Evolutionary conservation across 2,113 vertebrate species (phyloP).

Genomic region (Notarius lentiginosus): DNA sequence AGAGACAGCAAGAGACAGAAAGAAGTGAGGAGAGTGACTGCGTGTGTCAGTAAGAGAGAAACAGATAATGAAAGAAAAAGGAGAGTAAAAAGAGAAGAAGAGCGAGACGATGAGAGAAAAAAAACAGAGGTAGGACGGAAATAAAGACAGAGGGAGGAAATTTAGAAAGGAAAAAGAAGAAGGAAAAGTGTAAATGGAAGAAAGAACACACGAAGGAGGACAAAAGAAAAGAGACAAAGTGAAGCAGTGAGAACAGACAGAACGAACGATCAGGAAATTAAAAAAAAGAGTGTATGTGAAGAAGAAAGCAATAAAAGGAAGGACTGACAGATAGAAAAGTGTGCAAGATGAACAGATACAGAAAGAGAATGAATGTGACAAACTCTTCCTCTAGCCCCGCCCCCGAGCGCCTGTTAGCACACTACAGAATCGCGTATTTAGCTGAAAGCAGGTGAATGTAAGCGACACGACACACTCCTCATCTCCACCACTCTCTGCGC

Average conservation of each 20-base stretch:
- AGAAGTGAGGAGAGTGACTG: neutral
- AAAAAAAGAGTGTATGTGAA: neutral
- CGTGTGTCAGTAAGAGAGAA: too few species aligned
- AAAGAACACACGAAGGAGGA: neutral
- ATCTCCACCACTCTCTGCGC: neutral
- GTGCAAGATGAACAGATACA: neutral
- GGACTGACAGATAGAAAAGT: neutral
- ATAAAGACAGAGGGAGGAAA: neutral
- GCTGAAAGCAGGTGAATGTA: neutral
- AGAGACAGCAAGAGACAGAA: neutral
- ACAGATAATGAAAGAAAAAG: neutral
- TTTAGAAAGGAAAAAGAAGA: neutral
- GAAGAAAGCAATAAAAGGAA: neutral
- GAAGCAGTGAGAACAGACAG: neutral
- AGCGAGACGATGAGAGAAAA: neutral
- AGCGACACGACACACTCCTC: neutral
- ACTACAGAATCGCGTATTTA: neutral
- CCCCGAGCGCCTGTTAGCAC: neutral
- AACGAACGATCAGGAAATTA: neutral
- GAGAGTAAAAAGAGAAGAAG: neutral
- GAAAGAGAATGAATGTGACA: neutral
- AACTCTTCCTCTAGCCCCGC: neutral
- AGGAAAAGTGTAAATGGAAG: neutral
- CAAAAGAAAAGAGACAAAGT: neutral
- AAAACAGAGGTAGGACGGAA: neutral